Evolutionary conservation across 2,113 vertebrate genomes (phyloP).

Genomic region (Anhinga rufa): DNA sequence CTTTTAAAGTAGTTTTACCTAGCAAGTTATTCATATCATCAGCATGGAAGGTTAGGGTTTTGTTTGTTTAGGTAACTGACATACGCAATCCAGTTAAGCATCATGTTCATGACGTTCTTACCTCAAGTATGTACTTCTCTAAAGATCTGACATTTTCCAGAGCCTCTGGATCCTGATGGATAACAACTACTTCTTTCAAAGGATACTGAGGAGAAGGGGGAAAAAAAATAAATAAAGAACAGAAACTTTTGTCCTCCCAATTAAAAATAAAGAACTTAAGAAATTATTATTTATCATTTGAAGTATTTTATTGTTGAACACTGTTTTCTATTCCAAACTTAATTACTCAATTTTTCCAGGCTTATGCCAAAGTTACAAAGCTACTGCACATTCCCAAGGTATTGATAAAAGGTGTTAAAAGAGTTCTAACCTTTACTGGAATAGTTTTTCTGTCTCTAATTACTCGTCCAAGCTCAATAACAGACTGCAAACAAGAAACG

Average conservation of each 20-base stretch:
- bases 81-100: background rate
- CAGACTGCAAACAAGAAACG: conserved; percentile 93
- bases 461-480: conserved; percentile 96
- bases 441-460: conserved; percentile 95
- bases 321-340: background rate
- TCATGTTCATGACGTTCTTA: conserved; percentile 45
- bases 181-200: conserved; percentile 93
- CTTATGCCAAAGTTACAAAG: background rate
- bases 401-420: background rate
- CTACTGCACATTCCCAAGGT: background rate
- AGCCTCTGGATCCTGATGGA: conserved; percentile 90
- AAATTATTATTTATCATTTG: background rate
- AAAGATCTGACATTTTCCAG: conserved; percentile 86
- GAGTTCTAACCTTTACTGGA: conserved; percentile 86
- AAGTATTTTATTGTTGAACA: background rate
- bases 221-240: background rate
- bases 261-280: background rate
- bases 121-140: conserved; percentile 95
- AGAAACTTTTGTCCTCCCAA: background rate
- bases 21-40: background rate
- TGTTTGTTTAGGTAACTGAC: background rate
- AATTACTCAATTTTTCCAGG: background rate
- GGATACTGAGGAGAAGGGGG: conserved; percentile 78
- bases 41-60: background rate
- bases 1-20: background rate